Conservation (phyloP, 2,113 vertebrate species). For the Mobula hypostoma region DNA sequence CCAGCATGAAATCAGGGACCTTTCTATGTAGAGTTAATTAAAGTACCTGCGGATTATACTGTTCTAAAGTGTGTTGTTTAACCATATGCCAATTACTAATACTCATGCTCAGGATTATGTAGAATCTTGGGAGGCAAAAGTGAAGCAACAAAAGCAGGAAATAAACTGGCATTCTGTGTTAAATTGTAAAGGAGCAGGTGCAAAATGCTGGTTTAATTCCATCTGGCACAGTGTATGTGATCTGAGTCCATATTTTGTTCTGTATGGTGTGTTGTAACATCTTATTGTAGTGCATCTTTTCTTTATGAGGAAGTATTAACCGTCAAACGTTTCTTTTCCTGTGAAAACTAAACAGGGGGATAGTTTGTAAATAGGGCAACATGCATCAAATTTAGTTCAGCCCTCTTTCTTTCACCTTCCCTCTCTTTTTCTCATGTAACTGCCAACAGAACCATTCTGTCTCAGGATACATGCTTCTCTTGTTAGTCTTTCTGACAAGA, state of each 20-base stretch:
- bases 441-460: background rate
- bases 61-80: background rate
- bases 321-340: background rate
- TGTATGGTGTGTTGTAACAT: background rate
- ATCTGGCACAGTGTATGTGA: background rate
- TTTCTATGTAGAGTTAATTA: background rate
- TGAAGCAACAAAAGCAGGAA: background rate
- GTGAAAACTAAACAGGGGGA: background rate
- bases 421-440: background rate
- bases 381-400: slow-evolving; percentile 1
- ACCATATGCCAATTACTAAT: background rate
- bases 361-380: background rate
- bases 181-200: background rate
- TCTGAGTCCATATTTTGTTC: background rate
- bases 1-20: too few species aligned
- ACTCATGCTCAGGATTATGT: background rate
- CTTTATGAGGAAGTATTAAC: background rate
- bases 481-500: background rate
- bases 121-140: background rate
- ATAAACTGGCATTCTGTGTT: background rate
- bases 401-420: background rate
- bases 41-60: background rate
- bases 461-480: background rate
- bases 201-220: background rate
- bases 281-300: background rate